These are phyloP conservation scores for Oncorhynchus mykiss DNA, from an alignment of 2,113 vertebrate species.

Conservation along the genomic window DNA sequence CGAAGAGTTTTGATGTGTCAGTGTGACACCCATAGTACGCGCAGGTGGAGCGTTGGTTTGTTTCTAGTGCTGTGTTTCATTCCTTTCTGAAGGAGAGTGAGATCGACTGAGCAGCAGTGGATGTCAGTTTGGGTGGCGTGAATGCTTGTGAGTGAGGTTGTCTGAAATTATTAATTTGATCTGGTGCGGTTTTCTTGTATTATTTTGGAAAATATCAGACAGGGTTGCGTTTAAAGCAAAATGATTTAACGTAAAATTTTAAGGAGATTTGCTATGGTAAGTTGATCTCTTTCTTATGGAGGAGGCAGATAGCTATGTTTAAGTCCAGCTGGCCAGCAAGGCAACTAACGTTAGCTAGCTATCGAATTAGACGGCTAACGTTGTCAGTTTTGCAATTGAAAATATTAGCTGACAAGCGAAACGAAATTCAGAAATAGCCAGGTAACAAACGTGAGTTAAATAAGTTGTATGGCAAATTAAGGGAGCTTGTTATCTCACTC, in stretches of 20 bases:
- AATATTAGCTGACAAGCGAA: too few species aligned
- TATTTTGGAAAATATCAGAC: background rate
- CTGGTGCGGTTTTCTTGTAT: background rate
- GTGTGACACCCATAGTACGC: too few species aligned
- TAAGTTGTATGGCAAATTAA: too few species aligned
- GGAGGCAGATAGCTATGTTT: slow-evolving; percentile 48
- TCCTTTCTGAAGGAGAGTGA: slow-evolving; percentile 43
- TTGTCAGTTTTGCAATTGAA: too few species aligned
- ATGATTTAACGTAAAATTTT: background rate
- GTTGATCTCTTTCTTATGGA: too few species aligned
- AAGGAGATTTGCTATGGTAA: too few species aligned
- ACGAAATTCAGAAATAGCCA: too few species aligned
- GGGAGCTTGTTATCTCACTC: too few species aligned
- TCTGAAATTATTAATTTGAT: background rate
- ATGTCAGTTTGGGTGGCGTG: background rate
- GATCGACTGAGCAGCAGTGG: slow-evolving; percentile 9
- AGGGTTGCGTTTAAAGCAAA: background rate
- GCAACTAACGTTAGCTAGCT: slow-evolving; percentile 4
- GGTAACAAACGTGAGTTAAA: too few species aligned
- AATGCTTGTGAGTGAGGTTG: slow-evolving; percentile 35
- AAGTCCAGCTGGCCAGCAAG: slow-evolving; percentile 31
- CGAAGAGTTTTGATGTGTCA: too few species aligned
- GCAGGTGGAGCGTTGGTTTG: too few species aligned
- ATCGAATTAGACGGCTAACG: background rate
- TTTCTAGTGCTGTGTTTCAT: slow-evolving; percentile 41